Evolutionary conservation across 92 coral and sea anemone genomes (phyloP).

Genomic region (Zoanthus sansibaricus): DNA sequence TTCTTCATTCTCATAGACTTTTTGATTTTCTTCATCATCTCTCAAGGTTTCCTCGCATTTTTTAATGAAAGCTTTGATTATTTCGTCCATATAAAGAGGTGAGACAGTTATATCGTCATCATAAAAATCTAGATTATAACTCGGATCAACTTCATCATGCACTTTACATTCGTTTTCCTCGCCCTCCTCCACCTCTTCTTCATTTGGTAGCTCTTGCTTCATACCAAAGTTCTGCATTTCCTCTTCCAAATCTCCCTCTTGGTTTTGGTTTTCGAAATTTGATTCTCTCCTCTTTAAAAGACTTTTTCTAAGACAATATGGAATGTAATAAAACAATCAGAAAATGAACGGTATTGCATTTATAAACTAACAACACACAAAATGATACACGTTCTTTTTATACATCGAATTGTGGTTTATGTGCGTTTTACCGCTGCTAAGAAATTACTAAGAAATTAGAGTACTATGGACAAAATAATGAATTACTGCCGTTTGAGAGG

Average conservation of each 20-base stretch:
- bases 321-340: background rate
- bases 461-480: too few species aligned
- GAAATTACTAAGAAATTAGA: too few species aligned
- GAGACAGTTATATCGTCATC: slow-evolving; percentile 72
- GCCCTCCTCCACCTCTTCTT: background rate
- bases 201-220: background rate
- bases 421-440: too few species aligned
- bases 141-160: slow-evolving; percentile 10
- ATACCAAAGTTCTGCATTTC: background rate
- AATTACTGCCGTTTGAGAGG: too few species aligned
- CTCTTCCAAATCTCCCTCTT: background rate
- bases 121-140: slow-evolving; percentile 46
- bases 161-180: slow-evolving; percentile 10
- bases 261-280: background rate
- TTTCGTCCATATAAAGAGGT: slow-evolving; percentile 71
- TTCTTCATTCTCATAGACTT: slow-evolving; percentile 54
- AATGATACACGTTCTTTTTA: background rate
- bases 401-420: too few species aligned
- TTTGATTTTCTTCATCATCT: background rate
- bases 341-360: too few species aligned
- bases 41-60: slow-evolving; percentile 60
- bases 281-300: background rate
- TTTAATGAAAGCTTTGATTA: slow-evolving; percentile 72
- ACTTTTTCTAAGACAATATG: background rate
- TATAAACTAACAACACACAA: background rate